Evolutionary conservation across 2,113 vertebrate species (phyloP).

Genomic region (Bungarus multicinctus): DNA sequence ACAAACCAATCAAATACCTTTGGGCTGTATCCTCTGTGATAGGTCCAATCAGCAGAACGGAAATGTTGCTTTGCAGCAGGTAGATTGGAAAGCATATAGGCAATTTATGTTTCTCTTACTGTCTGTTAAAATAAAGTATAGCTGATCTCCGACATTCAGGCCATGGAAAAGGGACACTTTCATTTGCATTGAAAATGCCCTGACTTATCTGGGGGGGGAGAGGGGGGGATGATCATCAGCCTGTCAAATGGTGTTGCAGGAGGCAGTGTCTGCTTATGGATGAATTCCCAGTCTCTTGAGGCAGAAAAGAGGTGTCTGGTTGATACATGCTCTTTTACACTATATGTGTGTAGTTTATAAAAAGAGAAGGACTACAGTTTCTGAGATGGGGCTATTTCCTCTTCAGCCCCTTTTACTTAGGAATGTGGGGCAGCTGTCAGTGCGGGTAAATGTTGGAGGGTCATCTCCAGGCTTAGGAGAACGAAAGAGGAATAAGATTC

Average conservation of each 20-base stretch:
- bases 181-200: neutral
- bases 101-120: no score
- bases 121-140: neutral
- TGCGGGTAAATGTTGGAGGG: neutral
- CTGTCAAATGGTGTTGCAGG: neutral
- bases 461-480: neutral
- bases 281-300: conserved; percentile 18
- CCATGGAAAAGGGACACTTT: neutral
- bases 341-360: rapidly evolving
- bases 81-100: neutral
- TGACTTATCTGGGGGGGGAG: neutral
- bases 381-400: neutral
- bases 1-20: neutral
- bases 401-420: neutral
- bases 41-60: conserved; percentile 49
- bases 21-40: conserved; percentile 42
- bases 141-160: neutral
- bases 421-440: neutral
- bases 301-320: conserved; percentile 9
- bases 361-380: neutral
- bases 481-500: rapidly evolving
- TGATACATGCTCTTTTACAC: rapidly evolving
- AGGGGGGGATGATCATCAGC: rapidly evolving
- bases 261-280: neutral
- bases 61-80: neutral